A percentile compares a stretch with the other conserved stretches of the same genome.
Conservation (phyloP, 2,888 invertebrate species). For the Tetropium fuscum region DNA sequence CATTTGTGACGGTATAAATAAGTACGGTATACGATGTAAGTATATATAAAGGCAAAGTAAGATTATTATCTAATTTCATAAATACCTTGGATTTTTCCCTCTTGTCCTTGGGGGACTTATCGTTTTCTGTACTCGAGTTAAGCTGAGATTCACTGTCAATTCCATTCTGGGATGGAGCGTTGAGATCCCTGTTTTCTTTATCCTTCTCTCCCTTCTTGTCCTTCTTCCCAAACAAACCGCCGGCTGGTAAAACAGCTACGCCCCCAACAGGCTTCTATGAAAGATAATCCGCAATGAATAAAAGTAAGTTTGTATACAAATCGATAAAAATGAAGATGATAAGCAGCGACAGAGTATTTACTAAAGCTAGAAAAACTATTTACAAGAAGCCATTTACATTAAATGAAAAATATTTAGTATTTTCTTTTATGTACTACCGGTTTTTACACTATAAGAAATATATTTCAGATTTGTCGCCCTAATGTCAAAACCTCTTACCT, state of each 20-base stretch:
- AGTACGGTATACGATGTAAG: too few species aligned
- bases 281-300: constrained; percentile 22
- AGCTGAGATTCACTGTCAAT: constrained; percentile 58
- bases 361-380: constrained; percentile 30
- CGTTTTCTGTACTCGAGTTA: constrained; percentile 58
- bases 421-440: constrained; percentile 1
- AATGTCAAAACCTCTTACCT: too few species aligned
- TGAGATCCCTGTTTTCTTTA: constrained; percentile 66
- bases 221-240: constrained; percentile 70
- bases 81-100: constrained; percentile 68
- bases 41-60: too few species aligned
- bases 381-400: constrained; percentile 22
- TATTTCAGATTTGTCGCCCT: too few species aligned
- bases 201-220: constrained; percentile 72
- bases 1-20: too few species aligned
- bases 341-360: constrained; percentile 37
- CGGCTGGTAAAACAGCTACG: constrained; percentile 84
- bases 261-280: constrained; percentile 85
- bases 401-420: constrained; percentile 6
- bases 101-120: constrained; percentile 66
- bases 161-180: constrained; percentile 62
- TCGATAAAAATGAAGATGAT: neutral
- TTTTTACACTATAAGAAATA: constrained; percentile 2
- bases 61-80: neutral
- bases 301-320: neutral